Percentiles rank a stretch among this genome's conserved stretches.
Evolutionary conservation across 2,797 vertebrate genomes (phyloP).

Genomic region (Gouania willdenowi): DNA sequence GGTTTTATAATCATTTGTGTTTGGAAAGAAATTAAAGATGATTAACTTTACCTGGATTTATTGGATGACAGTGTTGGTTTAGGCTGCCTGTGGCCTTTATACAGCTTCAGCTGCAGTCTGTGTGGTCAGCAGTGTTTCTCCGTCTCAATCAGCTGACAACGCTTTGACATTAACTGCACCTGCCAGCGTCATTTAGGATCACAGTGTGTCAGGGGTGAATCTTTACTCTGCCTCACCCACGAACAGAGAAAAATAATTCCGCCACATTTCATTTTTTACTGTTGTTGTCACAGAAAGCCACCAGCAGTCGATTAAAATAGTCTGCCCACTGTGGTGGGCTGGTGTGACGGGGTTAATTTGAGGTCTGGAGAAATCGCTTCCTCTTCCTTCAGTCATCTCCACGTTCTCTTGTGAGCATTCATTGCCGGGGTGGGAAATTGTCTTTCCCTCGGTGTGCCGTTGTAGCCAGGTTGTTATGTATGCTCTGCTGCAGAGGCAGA

Average conservation of each 20-base stretch:
- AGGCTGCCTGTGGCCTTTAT: background rate
- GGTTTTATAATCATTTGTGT: conserved; percentile 34
- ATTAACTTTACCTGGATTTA: conserved; percentile 12
- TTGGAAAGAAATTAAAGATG: conserved; percentile 6
- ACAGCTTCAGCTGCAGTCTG: conserved; percentile 31
- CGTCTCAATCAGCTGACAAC: conserved; percentile 48
- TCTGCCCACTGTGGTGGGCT: conserved; percentile 36
- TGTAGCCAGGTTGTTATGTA: conserved; percentile 59
- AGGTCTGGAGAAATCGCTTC: conserved; percentile 55
- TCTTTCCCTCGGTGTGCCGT: conserved; percentile 44
- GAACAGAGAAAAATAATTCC: conserved; percentile 61
- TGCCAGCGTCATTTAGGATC: conserved; percentile 71
- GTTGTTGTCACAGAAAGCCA: conserved; percentile 54
- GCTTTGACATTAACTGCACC: conserved; percentile 60
- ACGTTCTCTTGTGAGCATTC: conserved; percentile 45
- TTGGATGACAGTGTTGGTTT: conserved; percentile 3
- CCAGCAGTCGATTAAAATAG: conserved; percentile 46
- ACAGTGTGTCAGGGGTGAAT: conserved; percentile 57
- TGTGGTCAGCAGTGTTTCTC: conserved; percentile 15
- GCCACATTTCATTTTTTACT: conserved; percentile 57
- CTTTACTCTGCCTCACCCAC: conserved; percentile 31
- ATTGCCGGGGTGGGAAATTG: conserved; percentile 57
- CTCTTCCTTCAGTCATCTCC: conserved; percentile 37
- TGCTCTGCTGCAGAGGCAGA: conserved; percentile 64
- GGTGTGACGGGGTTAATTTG: conserved; percentile 62